Evolutionary conservation across 2,888 invertebrate species (phyloP).

Genomic region (Acleris emargana): DNA sequence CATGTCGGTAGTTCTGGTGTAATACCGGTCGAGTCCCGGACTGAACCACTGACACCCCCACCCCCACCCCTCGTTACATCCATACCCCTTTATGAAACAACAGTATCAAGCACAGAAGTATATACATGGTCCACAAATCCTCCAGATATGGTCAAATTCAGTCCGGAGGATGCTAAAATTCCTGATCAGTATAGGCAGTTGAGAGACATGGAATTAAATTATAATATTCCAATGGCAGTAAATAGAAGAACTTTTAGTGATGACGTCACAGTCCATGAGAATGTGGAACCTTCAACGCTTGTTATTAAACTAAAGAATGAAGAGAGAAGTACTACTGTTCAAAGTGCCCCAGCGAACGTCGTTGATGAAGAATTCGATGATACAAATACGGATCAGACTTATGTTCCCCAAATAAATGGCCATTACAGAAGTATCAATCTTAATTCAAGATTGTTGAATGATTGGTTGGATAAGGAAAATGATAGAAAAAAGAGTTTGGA

Average conservation of each 20-base stretch:
- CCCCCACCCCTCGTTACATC: constrained; percentile 48
- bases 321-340: constrained; percentile 21
- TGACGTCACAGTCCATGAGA: constrained; percentile 19
- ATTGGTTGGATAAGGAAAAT: constrained; percentile 52
- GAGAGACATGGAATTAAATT: constrained; percentile 42
- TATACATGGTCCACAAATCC: constrained; percentile 51
- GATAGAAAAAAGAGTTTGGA: constrained; percentile 64
- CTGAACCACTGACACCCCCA: constrained; percentile 35
- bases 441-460: constrained; percentile 54
- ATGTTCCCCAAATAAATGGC: constrained; percentile 73
- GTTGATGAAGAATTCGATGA: constrained; percentile 28
- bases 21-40: constrained; percentile 57
- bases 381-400: constrained; percentile 53
- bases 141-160: constrained; percentile 68
- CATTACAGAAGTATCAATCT: constrained; percentile 67
- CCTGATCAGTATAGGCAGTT: constrained; percentile 60
- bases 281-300: constrained; percentile 49
- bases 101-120: constrained; percentile 47
- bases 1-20: constrained; percentile 74
- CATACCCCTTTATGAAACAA: constrained; percentile 53
- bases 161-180: constrained; percentile 71
- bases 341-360: constrained; percentile 29
- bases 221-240: constrained; percentile 40
- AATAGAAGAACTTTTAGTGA: constrained; percentile 43
- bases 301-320: constrained; percentile 59